Percentiles rank a stretch among this genome's conserved stretches.
Evolutionary conservation across 2,113 vertebrate species (phyloP).

Genomic region (Antigone vipio): DNA sequence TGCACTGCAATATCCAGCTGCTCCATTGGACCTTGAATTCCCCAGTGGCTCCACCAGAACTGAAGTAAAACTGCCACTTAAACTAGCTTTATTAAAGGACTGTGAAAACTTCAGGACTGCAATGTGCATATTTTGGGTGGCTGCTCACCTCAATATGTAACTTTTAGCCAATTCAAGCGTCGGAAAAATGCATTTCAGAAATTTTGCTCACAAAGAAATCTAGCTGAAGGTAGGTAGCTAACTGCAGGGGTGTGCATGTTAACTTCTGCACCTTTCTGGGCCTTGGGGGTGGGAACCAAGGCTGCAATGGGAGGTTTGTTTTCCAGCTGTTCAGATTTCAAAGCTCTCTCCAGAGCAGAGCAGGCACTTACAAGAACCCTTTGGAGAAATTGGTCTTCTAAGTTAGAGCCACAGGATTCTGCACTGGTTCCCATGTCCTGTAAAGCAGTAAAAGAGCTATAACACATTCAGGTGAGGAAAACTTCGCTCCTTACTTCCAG

Average conservation of each 20-base stretch:
- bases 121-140: background rate
- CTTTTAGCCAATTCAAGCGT: background rate
- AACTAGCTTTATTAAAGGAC: background rate
- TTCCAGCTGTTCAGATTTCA: fast-evolving
- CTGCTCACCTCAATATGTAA: background rate
- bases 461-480: background rate
- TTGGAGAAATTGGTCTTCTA: background rate
- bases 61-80: background rate
- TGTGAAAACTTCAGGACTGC: background rate
- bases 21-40: background rate
- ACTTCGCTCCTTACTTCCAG: background rate
- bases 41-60: background rate
- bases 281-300: background rate
- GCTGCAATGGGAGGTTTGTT: background rate
- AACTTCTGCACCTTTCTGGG: background rate
- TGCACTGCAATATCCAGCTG: background rate
- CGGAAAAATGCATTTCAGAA: background rate
- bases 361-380: background rate
- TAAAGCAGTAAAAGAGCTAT: background rate
- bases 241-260: background rate
- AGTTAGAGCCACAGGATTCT: background rate
- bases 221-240: background rate
- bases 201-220: background rate
- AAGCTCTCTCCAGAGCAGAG: background rate
- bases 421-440: background rate